phyloP scores from a whole-genome alignment of 2,888 invertebrate genomes.

The Rotaria sp. region DNA sequence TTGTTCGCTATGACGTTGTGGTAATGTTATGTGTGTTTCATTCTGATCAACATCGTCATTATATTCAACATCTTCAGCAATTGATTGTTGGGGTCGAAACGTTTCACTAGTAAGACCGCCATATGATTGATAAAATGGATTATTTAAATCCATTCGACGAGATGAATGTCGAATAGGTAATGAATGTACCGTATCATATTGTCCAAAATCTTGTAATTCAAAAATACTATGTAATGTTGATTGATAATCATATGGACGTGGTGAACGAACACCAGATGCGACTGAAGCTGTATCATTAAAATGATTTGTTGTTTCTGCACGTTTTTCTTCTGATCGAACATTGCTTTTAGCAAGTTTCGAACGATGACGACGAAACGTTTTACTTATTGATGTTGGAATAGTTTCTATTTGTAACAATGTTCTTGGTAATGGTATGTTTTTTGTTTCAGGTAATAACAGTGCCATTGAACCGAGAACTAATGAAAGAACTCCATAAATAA shows the following conservation, averaged over 20 bases:
- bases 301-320: no score
- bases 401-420: conserved; percentile 30
- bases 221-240: conserved; percentile 18
- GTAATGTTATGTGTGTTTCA: not conserved
- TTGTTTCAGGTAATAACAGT: conserved; percentile 39
- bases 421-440: conserved; percentile 37
- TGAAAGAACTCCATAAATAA: conserved; percentile 35
- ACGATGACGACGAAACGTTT: not conserved
- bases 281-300: not conserved
- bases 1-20: not conserved
- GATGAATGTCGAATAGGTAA: not conserved
- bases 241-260: not conserved
- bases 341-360: not conserved
- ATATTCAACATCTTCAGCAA: not conserved
- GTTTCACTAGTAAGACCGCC: not conserved
- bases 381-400: not conserved
- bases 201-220: not conserved
- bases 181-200: not conserved
- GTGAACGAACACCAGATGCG: not conserved
- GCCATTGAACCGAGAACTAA: conserved; percentile 37
- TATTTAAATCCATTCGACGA: not conserved
- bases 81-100: not conserved
- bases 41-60: not conserved
- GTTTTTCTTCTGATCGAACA: not conserved
- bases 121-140: not conserved